Percentiles rank a stretch among this genome's conserved stretches.
These are phyloP conservation scores for Smittia aterrima DNA, from an alignment of 2,888 invertebrate species.

Conservation along the genomic window DNA sequence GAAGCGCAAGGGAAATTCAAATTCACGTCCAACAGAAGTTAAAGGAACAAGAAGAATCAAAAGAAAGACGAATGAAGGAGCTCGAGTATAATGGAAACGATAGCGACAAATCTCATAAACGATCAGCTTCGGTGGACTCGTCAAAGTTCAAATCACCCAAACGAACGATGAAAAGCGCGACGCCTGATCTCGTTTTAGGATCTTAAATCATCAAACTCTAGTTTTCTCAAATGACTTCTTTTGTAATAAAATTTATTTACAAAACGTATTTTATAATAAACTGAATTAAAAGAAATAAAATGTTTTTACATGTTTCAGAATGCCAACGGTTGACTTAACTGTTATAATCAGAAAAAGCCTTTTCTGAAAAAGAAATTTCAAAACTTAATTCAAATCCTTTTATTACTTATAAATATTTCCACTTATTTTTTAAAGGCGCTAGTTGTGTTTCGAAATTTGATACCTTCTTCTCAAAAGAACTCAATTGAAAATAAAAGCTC, in stretches of 20 bases:
- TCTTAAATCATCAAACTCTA: not conserved
- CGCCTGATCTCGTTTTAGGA: conserved; percentile 9
- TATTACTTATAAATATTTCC: too few species aligned
- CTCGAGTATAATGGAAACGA: not conserved
- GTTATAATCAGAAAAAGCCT: too few species aligned
- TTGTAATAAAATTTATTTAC: not conserved
- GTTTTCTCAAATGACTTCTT: not conserved
- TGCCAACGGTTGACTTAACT: too few species aligned
- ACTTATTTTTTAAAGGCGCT: too few species aligned
- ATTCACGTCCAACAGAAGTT: conserved; percentile 49
- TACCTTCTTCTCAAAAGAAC: too few species aligned
- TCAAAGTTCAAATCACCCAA: conserved; percentile 19
- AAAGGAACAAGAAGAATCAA: conserved; percentile 45
- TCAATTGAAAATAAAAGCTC: too few species aligned
- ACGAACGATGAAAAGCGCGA: conserved; percentile 3
- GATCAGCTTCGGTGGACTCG: conserved; percentile 10
- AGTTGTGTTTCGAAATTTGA: too few species aligned
- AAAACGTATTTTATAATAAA: not conserved
- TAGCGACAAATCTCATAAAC: not conserved
- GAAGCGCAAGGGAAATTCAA: conserved; percentile 50
- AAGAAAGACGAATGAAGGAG: conserved; percentile 19
- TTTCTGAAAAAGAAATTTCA: too few species aligned
- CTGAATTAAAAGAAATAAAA: too few species aligned
- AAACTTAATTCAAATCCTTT: too few species aligned
- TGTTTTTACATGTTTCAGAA: too few species aligned